Base-by-base conservation (phyloP, 2,797 vertebrate species). In the Pangasius djambal region DNA sequence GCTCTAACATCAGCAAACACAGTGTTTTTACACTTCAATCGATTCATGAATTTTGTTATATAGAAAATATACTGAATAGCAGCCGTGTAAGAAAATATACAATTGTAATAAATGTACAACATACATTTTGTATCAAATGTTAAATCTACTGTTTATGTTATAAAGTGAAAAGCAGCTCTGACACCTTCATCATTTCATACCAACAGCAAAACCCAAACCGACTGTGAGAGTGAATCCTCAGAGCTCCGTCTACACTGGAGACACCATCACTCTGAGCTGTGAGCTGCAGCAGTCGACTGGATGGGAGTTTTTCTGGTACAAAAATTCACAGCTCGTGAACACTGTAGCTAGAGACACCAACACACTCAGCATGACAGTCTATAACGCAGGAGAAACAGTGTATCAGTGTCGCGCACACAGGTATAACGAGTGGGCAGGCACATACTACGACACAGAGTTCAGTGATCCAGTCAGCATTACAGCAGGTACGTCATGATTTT, bases 71-170 rank as follows among this genome's bases (percentile, higher is more conserved):
- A 20, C 31, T 72, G 31, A 72, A 72, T 5, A 34, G 2, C 2
- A 40, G 37, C 48, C 37, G 37, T 44, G 37, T 77, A 77, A 31
- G 3, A 78, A 52, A 78, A n/a, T 13, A 18, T 7, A 55, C 12
- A 55, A 8, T 4, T 44, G 37, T 74, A 72, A 20, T 1, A 67
- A 67, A 67, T 67, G 28, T 67, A 67, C 28, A 67, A 13, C 3
- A 7, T 37, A 22, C 4, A 78, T 52, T 4, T n/a, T 28, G 44
- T 31, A 79, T 18, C 1, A 52, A 79, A 44, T 75, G 20, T 48
- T 75, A 75, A 44, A 79, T 52, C 48, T 79, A 31, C 77, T 79
- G 77, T 13, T 79, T 79, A 79, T 55, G 77, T 77, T 75, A 10
- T 28, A 52, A 78, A 78, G 44, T 6, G 75, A n/a, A 75, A 75